Percentiles rank a stretch among this genome's conserved stretches.
These are phyloP conservation scores for Tenebrosternarchus preto DNA, from an alignment of 2,113 vertebrate species.

Conservation along the genomic window DNA sequence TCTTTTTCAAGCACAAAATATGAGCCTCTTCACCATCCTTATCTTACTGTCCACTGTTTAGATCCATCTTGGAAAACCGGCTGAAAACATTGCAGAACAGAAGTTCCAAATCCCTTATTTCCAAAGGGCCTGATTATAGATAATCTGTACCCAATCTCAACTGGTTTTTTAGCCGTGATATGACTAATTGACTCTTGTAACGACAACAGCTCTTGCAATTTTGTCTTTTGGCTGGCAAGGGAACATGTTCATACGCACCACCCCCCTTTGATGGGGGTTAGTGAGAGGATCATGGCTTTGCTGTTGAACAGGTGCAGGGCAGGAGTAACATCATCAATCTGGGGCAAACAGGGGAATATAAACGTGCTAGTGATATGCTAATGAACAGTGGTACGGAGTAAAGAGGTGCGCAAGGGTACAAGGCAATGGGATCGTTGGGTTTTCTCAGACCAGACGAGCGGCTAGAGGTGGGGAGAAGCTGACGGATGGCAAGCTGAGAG, in stretches of 20 bases:
- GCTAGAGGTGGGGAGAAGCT: constrained; percentile 36
- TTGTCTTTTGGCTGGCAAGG: neutral
- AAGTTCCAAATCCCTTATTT: constrained; percentile 52
- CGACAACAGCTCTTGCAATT: constrained; percentile 9
- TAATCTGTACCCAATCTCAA: constrained; percentile 67
- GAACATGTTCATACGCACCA: neutral
- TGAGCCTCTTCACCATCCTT: constrained; percentile 8
- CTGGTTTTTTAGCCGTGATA: constrained; percentile 44
- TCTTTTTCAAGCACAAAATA: neutral
- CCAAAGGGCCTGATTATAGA: constrained; percentile 42
- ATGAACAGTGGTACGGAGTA: constrained; percentile 48
- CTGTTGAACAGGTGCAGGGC: constrained; percentile 38
- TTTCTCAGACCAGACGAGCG: constrained; percentile 20
- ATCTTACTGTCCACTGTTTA: constrained; percentile 13
- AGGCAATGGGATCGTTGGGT: constrained; percentile 38
- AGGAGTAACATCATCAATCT: constrained; percentile 44
- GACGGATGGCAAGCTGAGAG: constrained; percentile 38
- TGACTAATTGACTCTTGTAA: constrained; percentile 41
- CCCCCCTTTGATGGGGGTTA: constrained; percentile 16
- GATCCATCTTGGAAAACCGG: neutral
- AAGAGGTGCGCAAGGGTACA: constrained; percentile 48
- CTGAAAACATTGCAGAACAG: constrained; percentile 38
- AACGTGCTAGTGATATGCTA: constrained; percentile 33
- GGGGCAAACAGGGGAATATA: constrained; percentile 19
- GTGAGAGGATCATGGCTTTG: neutral